Conservation (phyloP, 2,113 vertebrate species). For the Platysternon megacephalum region DNA sequence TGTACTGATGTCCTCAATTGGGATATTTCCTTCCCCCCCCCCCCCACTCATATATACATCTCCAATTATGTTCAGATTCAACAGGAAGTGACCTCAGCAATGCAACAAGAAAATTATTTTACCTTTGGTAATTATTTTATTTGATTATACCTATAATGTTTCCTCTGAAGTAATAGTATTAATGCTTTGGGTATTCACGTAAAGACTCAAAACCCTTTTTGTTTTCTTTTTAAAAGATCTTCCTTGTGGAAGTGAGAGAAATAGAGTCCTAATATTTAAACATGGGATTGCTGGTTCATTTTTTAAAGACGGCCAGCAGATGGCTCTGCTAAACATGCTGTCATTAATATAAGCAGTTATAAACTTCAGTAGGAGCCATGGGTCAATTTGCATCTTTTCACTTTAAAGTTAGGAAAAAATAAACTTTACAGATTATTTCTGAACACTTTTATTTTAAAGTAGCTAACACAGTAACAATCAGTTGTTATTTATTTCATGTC, state of each 20-base stretch:
- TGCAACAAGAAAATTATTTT: conserved; percentile 20
- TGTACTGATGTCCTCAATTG: background rate
- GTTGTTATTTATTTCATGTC: background rate
- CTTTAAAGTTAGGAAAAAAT: background rate
- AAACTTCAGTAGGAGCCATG: background rate
- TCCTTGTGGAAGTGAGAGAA: background rate
- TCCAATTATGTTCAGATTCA: background rate
- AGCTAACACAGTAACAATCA: background rate
- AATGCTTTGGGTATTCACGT: background rate
- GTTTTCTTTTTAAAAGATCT: background rate
- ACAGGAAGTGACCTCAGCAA: background rate
- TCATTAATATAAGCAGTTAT: background rate
- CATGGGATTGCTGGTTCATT: background rate
- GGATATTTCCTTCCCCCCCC: no score
- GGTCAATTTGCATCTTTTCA: background rate
- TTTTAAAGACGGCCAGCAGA: conserved; percentile 39
- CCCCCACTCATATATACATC: background rate
- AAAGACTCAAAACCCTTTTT: background rate
- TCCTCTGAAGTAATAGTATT: background rate
- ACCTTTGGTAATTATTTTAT: background rate
- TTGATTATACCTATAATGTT: background rate
- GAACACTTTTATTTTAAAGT: background rate
- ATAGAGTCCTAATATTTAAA: background rate
- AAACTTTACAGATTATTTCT: background rate
- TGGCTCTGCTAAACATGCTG: conserved; percentile 63